A percentile compares a stretch with the other conserved stretches of the same genome.
Conservation (phyloP, 2,888 invertebrate genomes). For the Hypomecis punctinalis region DNA sequence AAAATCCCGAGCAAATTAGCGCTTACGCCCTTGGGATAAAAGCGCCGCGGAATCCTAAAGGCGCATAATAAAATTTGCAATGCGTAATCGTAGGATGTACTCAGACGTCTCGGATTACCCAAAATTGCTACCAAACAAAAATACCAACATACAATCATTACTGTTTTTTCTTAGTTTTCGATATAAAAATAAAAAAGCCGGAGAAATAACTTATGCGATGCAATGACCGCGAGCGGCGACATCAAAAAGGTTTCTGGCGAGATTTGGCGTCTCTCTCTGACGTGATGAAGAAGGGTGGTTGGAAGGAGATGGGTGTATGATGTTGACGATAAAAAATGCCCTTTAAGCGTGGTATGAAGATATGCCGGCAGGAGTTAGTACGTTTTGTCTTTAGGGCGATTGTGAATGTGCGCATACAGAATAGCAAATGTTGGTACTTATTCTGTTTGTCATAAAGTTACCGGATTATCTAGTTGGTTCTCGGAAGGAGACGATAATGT, state of each 20-base stretch:
- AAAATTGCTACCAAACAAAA: conserved; percentile 74
- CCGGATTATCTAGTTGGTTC: conserved; percentile 26
- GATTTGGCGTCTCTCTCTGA: conserved; percentile 57
- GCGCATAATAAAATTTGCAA: conserved; percentile 43
- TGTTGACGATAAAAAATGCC: conserved; percentile 69
- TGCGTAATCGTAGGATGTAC: conserved; percentile 67
- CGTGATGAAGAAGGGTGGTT: conserved; percentile 34
- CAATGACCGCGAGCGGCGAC: conserved; percentile 76
- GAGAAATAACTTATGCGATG: conserved; percentile 71
- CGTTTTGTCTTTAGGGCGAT: conserved; percentile 49
- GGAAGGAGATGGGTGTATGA: conserved; percentile 53
- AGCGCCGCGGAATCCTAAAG: neutral
- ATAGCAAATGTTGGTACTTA: conserved; percentile 47
- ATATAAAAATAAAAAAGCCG: conserved; percentile 68
- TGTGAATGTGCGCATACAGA: conserved; percentile 52
- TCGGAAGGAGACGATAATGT: conserved; percentile 22
- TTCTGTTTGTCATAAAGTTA: conserved; percentile 24
- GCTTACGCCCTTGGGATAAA: conserved; percentile 8
- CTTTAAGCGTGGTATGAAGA: conserved; percentile 65
- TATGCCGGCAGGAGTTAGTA: conserved; percentile 48
- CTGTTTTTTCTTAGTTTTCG: conserved; percentile 74
- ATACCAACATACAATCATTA: conserved; percentile 65
- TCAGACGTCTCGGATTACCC: conserved; percentile 71
- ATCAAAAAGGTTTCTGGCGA: conserved; percentile 74
- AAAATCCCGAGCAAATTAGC: conserved; percentile 38